phyloP scores from a whole-genome alignment of 92 coral and sea anemone species.

The Diadumene lineata region DNA sequence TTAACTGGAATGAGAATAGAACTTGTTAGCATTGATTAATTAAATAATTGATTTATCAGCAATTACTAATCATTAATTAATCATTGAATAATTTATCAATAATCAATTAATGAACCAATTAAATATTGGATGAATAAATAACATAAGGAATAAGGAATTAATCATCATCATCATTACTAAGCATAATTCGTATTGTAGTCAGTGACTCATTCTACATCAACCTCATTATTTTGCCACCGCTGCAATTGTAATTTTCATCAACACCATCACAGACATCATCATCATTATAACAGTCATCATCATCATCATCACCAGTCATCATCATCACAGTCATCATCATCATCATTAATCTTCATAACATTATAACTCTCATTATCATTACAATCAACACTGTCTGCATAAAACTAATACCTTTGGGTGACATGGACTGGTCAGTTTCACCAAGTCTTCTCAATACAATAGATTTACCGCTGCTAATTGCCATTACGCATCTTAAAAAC shows the following conservation, averaged over 20 bases:
- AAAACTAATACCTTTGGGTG: not conserved
- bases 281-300: conserved; percentile 41
- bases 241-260: conserved; percentile 74
- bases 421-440: not conserved
- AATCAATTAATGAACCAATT: no score
- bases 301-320: conserved; percentile 39
- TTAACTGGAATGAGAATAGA: conserved; percentile 7
- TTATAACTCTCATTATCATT: not conserved
- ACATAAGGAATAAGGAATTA: no score
- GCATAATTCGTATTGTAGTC: not conserved
- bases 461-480: conserved; percentile 23
- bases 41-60: conserved; percentile 18
- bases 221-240: not conserved
- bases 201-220: not conserved
- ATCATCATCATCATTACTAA: not conserved
- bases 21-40: not conserved
- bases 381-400: not conserved
- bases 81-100: no score
- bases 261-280: conserved; percentile 38
- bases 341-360: not conserved
- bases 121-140: no score
- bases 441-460: conserved; percentile 37
- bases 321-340: not conserved
- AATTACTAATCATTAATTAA: no score
- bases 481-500: conserved; percentile 24